Evolutionary conservation across 2,888 invertebrate species (phyloP).

Genomic region (Malachius bipustulatus): DNA sequence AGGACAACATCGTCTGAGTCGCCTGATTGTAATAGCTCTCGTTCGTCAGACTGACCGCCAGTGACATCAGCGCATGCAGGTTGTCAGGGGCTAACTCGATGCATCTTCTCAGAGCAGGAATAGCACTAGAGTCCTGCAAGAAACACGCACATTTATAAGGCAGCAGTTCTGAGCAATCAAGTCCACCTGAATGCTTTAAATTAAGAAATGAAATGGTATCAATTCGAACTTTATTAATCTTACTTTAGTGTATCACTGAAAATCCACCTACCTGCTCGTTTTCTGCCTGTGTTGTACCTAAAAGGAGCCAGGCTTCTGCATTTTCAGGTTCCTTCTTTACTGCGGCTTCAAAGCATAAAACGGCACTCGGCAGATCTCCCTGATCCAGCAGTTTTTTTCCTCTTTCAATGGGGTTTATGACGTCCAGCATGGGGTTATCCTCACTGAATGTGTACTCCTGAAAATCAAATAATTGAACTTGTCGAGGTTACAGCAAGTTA

Average conservation of each 20-base stretch:
- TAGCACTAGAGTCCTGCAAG: conserved; percentile 71
- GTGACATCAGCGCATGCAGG: conserved; percentile 71
- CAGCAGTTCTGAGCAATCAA: not conserved
- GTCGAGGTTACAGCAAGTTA: conserved; percentile 5
- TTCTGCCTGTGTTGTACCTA: conserved; percentile 91
- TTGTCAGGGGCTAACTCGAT: conserved; percentile 68
- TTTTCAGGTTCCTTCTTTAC: conserved; percentile 70
- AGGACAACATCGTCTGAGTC: conserved; percentile 64
- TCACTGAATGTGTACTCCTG: conserved; percentile 69
- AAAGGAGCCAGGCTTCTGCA: conserved; percentile 72
- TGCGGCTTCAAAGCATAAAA: conserved; percentile 92
- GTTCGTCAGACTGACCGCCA: conserved; percentile 92
- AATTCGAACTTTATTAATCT: conserved; percentile 1
- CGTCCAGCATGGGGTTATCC: conserved; percentile 74
- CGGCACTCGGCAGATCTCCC: conserved; percentile 92
- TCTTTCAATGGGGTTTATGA: conserved; percentile 68
- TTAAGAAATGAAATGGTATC: not conserved
- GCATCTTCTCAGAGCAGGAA: conserved; percentile 81
- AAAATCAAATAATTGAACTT: conserved; percentile 9
- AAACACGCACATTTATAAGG: not conserved
- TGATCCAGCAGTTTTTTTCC: conserved; percentile 71
- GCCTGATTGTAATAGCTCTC: conserved; percentile 89
- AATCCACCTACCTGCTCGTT: conserved; percentile 88
- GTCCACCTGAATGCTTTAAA: not conserved
- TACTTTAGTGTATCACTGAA: too few species aligned